A percentile compares a stretch with the other conserved stretches of the same genome.
phyloP scores from a whole-genome alignment of 2,888 invertebrate genomes.

The Dasypogon diadema region DNA sequence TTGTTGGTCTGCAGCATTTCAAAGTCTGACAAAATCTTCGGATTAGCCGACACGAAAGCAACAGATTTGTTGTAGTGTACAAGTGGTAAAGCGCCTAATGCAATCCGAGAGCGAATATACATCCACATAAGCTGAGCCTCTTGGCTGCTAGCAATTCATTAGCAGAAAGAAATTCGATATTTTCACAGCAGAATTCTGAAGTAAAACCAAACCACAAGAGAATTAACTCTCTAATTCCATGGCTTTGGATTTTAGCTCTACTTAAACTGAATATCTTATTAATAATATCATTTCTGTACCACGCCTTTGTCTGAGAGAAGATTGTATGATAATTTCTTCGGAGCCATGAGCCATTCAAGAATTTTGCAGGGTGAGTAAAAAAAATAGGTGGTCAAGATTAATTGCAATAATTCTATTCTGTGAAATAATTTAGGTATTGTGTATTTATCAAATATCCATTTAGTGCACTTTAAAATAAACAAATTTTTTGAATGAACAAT shows the following conservation, averaged over 20 bases:
- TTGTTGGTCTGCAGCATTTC: constrained; percentile 16
- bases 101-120: constrained; percentile 34
- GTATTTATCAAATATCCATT: too few species aligned
- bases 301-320: constrained; percentile 1
- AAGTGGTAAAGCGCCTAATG: constrained; percentile 39
- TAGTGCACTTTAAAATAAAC: too few species aligned
- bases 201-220: constrained; percentile 42
- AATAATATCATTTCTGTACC: constrained; percentile 25
- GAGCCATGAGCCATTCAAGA: not conserved
- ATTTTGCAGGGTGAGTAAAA: too few species aligned
- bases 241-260: constrained; percentile 39
- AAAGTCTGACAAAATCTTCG: constrained; percentile 57
- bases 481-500: too few species aligned
- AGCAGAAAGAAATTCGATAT: constrained; percentile 47
- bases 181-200: constrained; percentile 39
- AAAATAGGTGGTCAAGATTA: too few species aligned
- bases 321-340: not conserved
- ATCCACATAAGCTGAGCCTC: not conserved
- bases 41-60: constrained; percentile 69
- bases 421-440: too few species aligned
- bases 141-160: constrained; percentile 32
- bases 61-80: constrained; percentile 62
- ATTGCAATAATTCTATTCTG: too few species aligned
- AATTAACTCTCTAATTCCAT: constrained; percentile 48
- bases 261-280: constrained; percentile 31